Evolutionary conservation across 2,797 vertebrate genomes (phyloP), one percentile per base, ranked within the genome.

Genomic region (Myotis daubentonii): DNA sequence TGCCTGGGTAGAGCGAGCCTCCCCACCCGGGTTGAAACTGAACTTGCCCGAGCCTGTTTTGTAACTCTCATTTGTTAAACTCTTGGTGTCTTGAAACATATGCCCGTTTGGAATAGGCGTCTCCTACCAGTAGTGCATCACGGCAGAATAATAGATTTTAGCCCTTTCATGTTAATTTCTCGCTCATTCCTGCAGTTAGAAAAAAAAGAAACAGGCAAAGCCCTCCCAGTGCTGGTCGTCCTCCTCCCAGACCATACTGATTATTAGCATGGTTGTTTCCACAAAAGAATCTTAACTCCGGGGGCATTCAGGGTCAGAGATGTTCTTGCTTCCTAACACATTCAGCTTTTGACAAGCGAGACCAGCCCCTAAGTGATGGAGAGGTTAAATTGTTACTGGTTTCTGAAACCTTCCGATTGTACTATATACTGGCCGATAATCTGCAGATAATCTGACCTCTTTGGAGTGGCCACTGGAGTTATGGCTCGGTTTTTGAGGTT

Each of bases 21-120:
- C 81, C 33, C n/a, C 22, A 23, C 55, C 70, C 30, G 57, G 30
- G 60, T 86, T 90, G 87, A 38, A 44, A 5, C 44, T 70, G 44
- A 65, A 85, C 82, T 86, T 96, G 91, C 44, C 62, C 6, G 8
- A 86, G 70, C 95, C 75, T 96, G 89, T 91, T 82, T 65, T 81
- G 33, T 85, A 82, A 51, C 51, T 88, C 68, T 88, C 22, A 12
- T 44, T 8, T 87, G 2, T 82, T 88, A 57, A 78, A 88, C 60
- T 38, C 53, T 17, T 2, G 22, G 23, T 65, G n/a, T 49, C 60
- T 81, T 71, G 71, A 68, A 55, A 53, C 28, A 7, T n/a, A 30
- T 17, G 47, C 30, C 41, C 70, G 0, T 8, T 57, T 89, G 41
- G 65, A 28, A 33, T 82, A 28, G 91, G 66, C 36, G 12, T n/a